Conservation (phyloP, 2,888 invertebrate genomes). For the Tipula vernalis region DNA sequence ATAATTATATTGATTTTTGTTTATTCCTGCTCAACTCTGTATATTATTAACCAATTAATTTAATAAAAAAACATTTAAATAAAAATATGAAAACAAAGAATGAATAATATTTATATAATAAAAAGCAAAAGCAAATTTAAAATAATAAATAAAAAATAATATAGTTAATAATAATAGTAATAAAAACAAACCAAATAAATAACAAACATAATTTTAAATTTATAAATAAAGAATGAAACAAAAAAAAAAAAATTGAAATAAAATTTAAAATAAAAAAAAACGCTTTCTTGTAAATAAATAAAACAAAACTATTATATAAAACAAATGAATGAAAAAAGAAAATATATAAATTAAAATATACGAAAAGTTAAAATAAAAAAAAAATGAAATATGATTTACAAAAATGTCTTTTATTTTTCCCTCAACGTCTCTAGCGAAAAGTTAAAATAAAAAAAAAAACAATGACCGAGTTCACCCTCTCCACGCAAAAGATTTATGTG, state of each 20-base stretch:
- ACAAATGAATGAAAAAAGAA: not conserved
- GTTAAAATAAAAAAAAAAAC: no score
- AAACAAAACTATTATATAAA: not conserved
- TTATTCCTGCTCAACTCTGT: not conserved
- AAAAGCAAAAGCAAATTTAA: not conserved
- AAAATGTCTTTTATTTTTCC: not conserved
- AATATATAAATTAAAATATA: not conserved
- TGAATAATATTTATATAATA: not conserved
- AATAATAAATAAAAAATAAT: not conserved
- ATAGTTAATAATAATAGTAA: not conserved
- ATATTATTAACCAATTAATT: not conserved
- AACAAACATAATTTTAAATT: not conserved
- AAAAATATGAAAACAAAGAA: not conserved
- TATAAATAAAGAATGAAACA: not conserved
- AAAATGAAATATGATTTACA: not conserved
- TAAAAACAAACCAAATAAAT: not conserved
- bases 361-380: not conserved
- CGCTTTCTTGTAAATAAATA: conserved; percentile 8
- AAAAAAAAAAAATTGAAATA: conserved; percentile 1
- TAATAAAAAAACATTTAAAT: not conserved
- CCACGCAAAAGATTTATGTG: no score
- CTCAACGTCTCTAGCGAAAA: no score
- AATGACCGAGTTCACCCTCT: no score
- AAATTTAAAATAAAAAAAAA: not conserved
- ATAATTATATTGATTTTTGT: not conserved